Base-by-base conservation (phyloP, 1,140 invertebrate genomes). In the Apis cerana region DNA sequence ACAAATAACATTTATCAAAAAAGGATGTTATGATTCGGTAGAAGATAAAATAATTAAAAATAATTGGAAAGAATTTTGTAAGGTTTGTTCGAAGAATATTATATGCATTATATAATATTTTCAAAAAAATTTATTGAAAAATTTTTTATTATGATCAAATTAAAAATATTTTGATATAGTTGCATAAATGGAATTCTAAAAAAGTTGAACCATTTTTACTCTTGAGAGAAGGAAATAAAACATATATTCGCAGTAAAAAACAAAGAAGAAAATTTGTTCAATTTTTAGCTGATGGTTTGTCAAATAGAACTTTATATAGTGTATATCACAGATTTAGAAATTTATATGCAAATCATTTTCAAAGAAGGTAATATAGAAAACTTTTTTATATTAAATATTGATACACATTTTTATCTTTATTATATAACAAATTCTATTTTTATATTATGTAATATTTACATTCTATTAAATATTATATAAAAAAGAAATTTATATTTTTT, bases 61-160 rank as follows among this genome's bases (percentile, higher is more conserved):
- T 15, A 93, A 93, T 68, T 93, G 92, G 92, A 90, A 85, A 76
- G 33, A n/a, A 61, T 93, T 93, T 84, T 92, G 92, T 48, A 88
- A 89, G 71, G 91, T 92, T 27, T 48, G 64, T 77, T 80, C 23
- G 69, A 23, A 68, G 50, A 58, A 56, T 62, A 70, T 3, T 58
- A 13, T 62, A 19, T 21, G 21, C n/a, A n/a, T 62, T 21, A 0
- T 23, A 50, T n/a, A 0, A 48, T 59, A 52, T 23, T 19, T 54
- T 54, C 43, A 43, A 43, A 7, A 43, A 43, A 43, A 43, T 43
- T 27, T 23, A 0, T 17, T 43, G n/a, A 59, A 23, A 10, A 69
- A 56, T 54, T 68, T 62, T 54, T 43, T 27, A 48, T 65, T 52
- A 15, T 82, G 8, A 33, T 71, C 21, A 33, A 58, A 50, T 15